Percentiles rank a stretch among this genome's conserved stretches.
Conservation (phyloP, 2,888 invertebrate species). For the Pachycephus smyrnensis region DNA sequence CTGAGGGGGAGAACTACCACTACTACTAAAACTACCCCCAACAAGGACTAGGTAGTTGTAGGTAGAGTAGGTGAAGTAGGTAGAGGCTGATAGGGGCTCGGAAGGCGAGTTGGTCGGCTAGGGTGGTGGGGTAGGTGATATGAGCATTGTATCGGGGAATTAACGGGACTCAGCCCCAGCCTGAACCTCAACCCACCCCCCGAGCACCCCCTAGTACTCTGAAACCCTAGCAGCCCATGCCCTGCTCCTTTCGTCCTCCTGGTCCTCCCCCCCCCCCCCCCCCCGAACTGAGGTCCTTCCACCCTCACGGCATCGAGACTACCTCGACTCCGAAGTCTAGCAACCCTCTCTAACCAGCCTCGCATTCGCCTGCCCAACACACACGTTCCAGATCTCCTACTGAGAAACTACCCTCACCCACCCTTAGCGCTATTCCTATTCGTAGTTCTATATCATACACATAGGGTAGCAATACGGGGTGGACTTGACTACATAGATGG, state of each 20-base stretch:
- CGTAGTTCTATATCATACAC: neutral
- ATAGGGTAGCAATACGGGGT: neutral
- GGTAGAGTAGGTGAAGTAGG: neutral
- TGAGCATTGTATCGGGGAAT: conserved; percentile 68
- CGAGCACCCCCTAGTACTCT: neutral
- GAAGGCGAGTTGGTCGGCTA: conserved; percentile 48
- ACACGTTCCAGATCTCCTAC: conserved; percentile 20
- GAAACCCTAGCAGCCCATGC: neutral
- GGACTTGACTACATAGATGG: neutral
- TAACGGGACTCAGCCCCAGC: conserved; percentile 54
- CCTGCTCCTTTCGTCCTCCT: neutral
- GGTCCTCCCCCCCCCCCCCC: conserved; percentile 5
- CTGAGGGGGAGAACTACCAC: neutral
- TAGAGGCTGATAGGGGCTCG: conserved; percentile 22
- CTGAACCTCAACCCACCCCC: conserved; percentile 11
- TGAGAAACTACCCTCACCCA: conserved; percentile 25
- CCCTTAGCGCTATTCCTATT: conserved; percentile 19
- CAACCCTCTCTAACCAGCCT: conserved; percentile 17
- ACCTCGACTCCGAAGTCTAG: conserved; percentile 22
- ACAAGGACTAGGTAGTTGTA: neutral
- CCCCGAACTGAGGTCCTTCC: conserved; percentile 28
- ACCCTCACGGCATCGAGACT: conserved; percentile 18
- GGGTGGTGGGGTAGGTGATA: conserved; percentile 64
- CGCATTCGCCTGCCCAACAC: conserved; percentile 17
- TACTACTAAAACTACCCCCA: neutral